A percentile compares a stretch with the other conserved stretches of the same genome.
phyloP scores from a whole-genome alignment of 2,888 invertebrate genomes.

The Allolobophora icterica region DNA sequence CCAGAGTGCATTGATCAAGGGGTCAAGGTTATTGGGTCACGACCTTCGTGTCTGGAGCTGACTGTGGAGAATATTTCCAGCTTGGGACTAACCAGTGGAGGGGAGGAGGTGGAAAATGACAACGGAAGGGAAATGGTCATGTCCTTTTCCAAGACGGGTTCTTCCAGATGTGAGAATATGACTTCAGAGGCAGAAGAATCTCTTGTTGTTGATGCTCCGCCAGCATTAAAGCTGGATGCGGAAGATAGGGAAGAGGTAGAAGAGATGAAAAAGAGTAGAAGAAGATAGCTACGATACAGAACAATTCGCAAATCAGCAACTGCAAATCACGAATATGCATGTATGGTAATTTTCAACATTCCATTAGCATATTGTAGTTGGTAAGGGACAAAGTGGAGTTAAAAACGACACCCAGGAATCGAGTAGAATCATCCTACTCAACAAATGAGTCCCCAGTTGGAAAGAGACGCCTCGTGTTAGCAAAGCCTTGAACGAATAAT shows the following conservation, averaged over 20 bases:
- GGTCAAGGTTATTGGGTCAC: background rate
- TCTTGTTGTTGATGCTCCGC: background rate
- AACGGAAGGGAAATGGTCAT: background rate
- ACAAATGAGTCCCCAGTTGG: too few relatives aligned
- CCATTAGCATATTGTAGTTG: too few relatives aligned
- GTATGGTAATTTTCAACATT: too few relatives aligned
- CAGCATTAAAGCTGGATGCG: background rate
- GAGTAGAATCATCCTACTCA: too few relatives aligned
- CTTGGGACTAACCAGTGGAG: background rate
- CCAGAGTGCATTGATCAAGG: background rate
- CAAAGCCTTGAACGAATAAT: too few relatives aligned
- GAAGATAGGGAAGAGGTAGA: background rate
- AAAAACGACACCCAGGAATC: too few relatives aligned
- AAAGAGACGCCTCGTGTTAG: too few relatives aligned
- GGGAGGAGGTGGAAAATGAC: background rate
- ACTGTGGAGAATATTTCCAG: background rate
- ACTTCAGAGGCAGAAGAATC: background rate
- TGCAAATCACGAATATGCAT: too few relatives aligned
- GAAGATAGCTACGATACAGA: background rate
- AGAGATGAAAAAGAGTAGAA: background rate
- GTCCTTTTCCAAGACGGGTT: background rate
- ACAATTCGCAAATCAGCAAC: too few relatives aligned
- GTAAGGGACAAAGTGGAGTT: too few relatives aligned
- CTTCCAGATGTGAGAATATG: background rate
- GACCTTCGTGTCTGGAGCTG: too few relatives aligned